Conservation (phyloP, 2,888 invertebrate species). For the Amphipyra tragopoginis region DNA sequence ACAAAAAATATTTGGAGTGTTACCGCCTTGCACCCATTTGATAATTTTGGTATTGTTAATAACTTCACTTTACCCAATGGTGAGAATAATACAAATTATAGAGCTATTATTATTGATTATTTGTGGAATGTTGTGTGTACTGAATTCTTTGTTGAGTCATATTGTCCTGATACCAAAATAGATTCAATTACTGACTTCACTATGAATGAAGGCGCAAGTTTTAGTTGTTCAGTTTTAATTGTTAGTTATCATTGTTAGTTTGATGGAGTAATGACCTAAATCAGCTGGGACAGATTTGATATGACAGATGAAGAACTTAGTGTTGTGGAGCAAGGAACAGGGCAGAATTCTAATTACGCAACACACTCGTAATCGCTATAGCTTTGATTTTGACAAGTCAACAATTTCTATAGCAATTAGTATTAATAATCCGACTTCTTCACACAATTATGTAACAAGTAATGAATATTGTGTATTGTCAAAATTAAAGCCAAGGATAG, state of each 20-base stretch:
- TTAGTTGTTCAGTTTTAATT: background rate
- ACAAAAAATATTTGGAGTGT: constrained; percentile 39
- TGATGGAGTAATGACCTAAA: too few relatives aligned
- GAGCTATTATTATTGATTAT: background rate
- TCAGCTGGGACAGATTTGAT: too few relatives aligned
- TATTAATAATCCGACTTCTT: too few relatives aligned
- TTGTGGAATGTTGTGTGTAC: background rate
- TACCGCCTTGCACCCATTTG: constrained; percentile 26
- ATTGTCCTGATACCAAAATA: constrained; percentile 6
- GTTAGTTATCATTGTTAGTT: too few relatives aligned
- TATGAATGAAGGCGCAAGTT: background rate
- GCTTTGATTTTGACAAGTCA: too few relatives aligned
- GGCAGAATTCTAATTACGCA: too few relatives aligned
- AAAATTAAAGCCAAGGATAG: too few relatives aligned
- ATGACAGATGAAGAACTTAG: background rate
- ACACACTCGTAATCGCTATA: too few relatives aligned
- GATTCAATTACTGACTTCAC: constrained; percentile 1
- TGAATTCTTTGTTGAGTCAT: constrained; percentile 1
- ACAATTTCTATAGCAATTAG: too few relatives aligned
- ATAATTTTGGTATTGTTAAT: background rate
- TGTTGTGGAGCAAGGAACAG: too few relatives aligned
- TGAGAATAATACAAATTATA: constrained; percentile 1
- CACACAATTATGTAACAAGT: too few relatives aligned
- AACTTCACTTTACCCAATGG: background rate
- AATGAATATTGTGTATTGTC: too few relatives aligned